Base-by-base conservation (phyloP, 1,140 invertebrate species). In the Diorhabda sublineata region DNA sequence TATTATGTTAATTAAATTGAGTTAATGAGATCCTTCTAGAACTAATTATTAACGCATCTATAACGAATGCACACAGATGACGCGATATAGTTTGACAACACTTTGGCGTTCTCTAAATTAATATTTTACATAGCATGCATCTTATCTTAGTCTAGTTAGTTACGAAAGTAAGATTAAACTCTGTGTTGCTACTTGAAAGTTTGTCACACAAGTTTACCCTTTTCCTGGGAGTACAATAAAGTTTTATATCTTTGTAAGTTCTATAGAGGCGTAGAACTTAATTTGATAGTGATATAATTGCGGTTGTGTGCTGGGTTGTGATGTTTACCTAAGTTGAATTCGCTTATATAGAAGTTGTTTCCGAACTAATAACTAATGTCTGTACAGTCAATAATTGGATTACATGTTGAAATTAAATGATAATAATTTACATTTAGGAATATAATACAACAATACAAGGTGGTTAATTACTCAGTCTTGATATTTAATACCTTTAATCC, bases 191-290 rank as follows among this genome's bases (percentile, higher is more conserved):
- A 52, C 47, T 52, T 52, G n/a, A n/a, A 52, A 52, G 47, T 52
- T 52, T 52, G 47, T 52, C 47, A 52, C n/a, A n/a, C n/a, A 52
- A 52, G 47, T n/a, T 26, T 52, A n/a, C 47, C 47, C 47, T 52
- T 52, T 52, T 52, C 47, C 47, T 52, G n/a, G 47, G 47, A 52
- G 47, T n/a, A 52, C 47, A 52, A 52, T 52, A 52, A 52, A 52
- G 47, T 52, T 52, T 52, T 52, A 52, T 52, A 52, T 52, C 47
- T 52, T 52, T n/a, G 47, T 52, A 52, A 52, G 47, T 52, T 52
- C 47, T 52, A 6, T 52, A 3, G n/a, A 52, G 47, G 47, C 47
- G 47, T n/a, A 52, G 47, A 52, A 52, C 47, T 52, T 52, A 52
- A 52, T 52, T 52, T 52, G 47, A 52, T 52, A 52, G 47, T n/a